These are phyloP conservation scores for Octopus sinensis DNA, from an alignment of 1,140 invertebrate species.

Conservation along the genomic window DNA sequence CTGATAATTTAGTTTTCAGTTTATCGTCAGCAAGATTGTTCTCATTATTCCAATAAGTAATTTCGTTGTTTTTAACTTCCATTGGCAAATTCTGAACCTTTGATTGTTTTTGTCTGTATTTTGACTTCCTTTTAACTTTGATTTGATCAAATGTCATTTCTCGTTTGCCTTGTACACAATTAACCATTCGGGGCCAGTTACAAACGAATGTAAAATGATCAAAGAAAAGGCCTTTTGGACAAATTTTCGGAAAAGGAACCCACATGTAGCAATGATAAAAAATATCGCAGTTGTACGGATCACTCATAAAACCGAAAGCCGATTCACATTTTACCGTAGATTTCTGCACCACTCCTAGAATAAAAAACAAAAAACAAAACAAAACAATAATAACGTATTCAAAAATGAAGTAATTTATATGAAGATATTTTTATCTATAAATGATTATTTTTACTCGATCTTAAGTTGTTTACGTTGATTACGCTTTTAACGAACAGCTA, in stretches of 20 bases:
- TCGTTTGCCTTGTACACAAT: neutral
- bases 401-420: too few relatives aligned
- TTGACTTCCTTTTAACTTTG: neutral
- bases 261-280: constrained; percentile 11
- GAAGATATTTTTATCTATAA: too few relatives aligned
- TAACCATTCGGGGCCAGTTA: neutral
- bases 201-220: neutral
- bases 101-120: neutral
- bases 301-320: neutral
- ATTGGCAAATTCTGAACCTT: too few relatives aligned
- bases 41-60: too few relatives aligned
- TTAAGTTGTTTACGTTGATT: too few relatives aligned
- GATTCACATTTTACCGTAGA: neutral
- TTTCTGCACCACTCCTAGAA: neutral
- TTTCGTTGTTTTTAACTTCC: too few relatives aligned
- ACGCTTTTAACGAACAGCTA: too few relatives aligned
- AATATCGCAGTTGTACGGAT: neutral
- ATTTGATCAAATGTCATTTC: neutral
- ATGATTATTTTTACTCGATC: too few relatives aligned
- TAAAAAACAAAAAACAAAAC: too few relatives aligned
- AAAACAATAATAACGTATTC: too few relatives aligned
- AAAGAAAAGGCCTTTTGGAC: constrained; percentile 1
- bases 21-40: too few relatives aligned
- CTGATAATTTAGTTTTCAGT: too few relatives aligned
- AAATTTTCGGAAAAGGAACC: neutral